Percentiles rank a stretch among this genome's conserved stretches.
Conservation (phyloP, 2,797 vertebrate genomes). For the Okamejei kenojei region DNA sequence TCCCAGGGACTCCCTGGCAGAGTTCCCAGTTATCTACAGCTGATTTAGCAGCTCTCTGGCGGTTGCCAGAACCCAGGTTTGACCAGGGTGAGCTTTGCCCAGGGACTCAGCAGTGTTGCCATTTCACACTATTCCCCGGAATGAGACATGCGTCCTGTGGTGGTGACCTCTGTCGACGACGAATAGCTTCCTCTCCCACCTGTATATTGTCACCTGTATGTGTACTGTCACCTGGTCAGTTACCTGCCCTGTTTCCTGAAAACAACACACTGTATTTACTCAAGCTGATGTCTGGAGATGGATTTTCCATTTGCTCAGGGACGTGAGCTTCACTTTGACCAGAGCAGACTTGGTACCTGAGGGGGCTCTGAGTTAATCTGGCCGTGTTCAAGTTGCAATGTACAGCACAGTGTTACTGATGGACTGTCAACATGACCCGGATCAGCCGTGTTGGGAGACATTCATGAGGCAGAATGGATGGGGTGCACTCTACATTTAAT, state of each 20-base stretch:
- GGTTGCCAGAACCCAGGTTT: background rate
- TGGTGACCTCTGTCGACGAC: background rate
- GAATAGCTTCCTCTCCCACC: background rate
- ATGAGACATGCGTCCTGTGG: background rate
- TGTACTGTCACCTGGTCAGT: background rate
- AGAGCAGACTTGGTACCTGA: no score
- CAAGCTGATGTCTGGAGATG: background rate
- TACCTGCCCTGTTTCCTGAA: background rate
- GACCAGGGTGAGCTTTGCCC: background rate
- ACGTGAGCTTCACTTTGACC: no score
- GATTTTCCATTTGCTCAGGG: background rate
- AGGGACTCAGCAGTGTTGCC: conserved; percentile 14
- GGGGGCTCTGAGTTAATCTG: background rate
- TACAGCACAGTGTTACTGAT: background rate
- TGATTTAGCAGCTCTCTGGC: background rate
- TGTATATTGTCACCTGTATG: no score
- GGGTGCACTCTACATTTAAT: no score
- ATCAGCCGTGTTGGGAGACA: background rate
- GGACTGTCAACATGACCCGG: no score
- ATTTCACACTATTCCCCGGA: background rate
- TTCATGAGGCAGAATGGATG: background rate
- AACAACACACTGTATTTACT: background rate
- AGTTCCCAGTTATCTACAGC: background rate
- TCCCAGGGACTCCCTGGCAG: background rate
- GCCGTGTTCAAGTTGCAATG: background rate